A percentile compares a stretch with the other conserved stretches of the same genome.
phyloP scores from a whole-genome alignment of 2,113 vertebrate species.

The Urocolius indicus region DNA sequence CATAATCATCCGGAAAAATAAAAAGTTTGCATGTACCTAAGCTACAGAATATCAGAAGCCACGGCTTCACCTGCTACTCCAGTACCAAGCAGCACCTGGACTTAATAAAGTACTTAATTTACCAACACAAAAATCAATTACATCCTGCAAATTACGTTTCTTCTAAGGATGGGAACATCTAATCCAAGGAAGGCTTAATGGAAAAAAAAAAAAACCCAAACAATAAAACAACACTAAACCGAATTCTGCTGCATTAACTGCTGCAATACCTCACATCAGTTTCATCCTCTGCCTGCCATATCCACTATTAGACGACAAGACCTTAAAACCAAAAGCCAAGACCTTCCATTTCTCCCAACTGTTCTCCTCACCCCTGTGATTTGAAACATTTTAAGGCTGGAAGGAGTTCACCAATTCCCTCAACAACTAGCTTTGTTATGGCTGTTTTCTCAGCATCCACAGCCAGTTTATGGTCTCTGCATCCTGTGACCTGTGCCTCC shows the following conservation, averaged over 20 bases:
- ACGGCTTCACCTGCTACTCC: neutral
- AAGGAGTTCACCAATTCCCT: neutral
- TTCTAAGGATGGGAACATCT: rapidly evolving
- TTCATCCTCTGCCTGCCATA: neutral
- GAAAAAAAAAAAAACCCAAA: neutral
- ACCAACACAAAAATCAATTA: neutral
- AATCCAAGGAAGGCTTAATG: neutral
- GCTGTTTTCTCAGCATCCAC: neutral
- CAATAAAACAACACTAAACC: neutral
- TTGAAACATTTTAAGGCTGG: neutral
- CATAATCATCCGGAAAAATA: neutral
- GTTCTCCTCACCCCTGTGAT: neutral
- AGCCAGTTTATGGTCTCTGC: neutral
- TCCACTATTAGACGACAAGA: neutral
- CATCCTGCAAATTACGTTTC: neutral
- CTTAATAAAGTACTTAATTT: neutral
- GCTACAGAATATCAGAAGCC: neutral
- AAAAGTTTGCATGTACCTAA: neutral
- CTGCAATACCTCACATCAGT: neutral
- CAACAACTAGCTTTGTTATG: neutral
- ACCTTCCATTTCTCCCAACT: neutral
- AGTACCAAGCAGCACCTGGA: neutral
- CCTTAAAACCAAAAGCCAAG: neutral
- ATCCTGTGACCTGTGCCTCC: slow-evolving; percentile 46
- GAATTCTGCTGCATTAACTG: neutral